Base-by-base conservation (phyloP, 2,113 vertebrate genomes). In the Corythornis vintsioides region DNA sequence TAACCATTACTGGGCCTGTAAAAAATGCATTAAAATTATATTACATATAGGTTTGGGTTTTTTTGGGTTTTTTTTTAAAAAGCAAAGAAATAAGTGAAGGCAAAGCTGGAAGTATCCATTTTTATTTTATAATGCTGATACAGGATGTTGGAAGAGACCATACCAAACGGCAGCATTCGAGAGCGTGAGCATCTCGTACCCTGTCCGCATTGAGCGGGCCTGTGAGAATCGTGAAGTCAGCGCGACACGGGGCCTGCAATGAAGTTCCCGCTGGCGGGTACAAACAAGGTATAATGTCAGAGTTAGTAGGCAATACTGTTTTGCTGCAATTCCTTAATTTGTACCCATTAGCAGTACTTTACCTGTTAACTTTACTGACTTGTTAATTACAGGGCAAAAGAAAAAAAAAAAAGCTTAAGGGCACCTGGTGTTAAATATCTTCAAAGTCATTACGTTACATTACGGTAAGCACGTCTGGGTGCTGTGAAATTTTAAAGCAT, bases 241-340 rank as follows among this genome's bases (percentile, higher is more conserved):
- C 99, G 98, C 98, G 98, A 98, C 98, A 99, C 98, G 98, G 98
- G 99, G 99, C 99, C 99, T 99, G 99, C 99, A 99, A 99, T 97
- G 99, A 99, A 99, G 98, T 98, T 98, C 99, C 99, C 99, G 99
- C 99, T 99, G 99, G 99, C 99, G 99, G 99, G 99, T 99, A 99
- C 99, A 99, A 99, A 99, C 99, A 99, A 99, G 99, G 99, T 99
- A 99, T 98, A 98, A 98, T 99, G 98, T 99, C 99, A 99, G 99
- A 99, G 99, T 99, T 99, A 99, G 99, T 98, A 99, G 98, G 98
- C 99, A 99, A 99, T 98, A 99, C 72, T 97, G 96, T 98, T 98
- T 98, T 97, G 98, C 98, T 98, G 98, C 97, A 99, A 98, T 98
- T 99, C 98, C 98, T 99, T 98, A 98, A 98, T 98, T 98, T 99